A percentile compares a stretch with the other conserved stretches of the same genome.
These are phyloP conservation scores for Heliconius eleuchia DNA, from an alignment of 1,140 invertebrate species.

Conservation along the genomic window DNA sequence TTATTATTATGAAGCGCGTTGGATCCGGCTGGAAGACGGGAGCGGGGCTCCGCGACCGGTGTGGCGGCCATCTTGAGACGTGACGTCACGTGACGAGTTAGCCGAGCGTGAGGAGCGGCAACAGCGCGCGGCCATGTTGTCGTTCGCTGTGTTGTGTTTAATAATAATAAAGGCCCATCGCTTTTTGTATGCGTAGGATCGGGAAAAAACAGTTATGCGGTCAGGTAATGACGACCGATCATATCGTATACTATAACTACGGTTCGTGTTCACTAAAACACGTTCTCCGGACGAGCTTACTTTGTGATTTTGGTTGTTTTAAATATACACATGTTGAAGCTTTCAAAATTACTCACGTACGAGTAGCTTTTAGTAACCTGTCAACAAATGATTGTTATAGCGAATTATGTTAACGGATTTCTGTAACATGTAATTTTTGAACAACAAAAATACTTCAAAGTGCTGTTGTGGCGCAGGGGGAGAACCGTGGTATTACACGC, in stretches of 20 bases:
- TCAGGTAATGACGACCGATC: constrained; percentile 58
- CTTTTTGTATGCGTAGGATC: constrained; percentile 73
- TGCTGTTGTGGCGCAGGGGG: too few species aligned
- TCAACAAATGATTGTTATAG: background rate
- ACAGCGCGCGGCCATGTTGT: constrained; percentile 68
- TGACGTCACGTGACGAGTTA: constrained; percentile 81
- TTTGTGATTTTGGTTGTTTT: constrained; percentile 3
- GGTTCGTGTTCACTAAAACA: constrained; percentile 20
- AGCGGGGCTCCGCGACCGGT: constrained; percentile 69
- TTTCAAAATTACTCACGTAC: background rate
- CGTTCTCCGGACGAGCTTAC: background rate
- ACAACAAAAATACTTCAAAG: too few species aligned
- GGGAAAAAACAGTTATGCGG: constrained; percentile 76
- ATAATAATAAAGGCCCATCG: constrained; percentile 70
- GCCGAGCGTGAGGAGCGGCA: constrained; percentile 70
- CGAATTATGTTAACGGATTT: background rate
- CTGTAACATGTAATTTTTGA: background rate
- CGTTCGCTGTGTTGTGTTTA: constrained; percentile 72
- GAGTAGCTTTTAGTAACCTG: background rate
- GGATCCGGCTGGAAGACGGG: constrained; percentile 72
- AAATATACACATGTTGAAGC: constrained; percentile 12
- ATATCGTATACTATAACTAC: constrained; percentile 29
- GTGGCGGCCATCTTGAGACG: constrained; percentile 80
- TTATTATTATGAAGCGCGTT: constrained; percentile 70
- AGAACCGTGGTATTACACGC: too few species aligned